Percentiles rank a stretch among this genome's conserved stretches.
phyloP scores from a whole-genome alignment of 1,140 invertebrate genomes.

The Lepidurus couesii region DNA sequence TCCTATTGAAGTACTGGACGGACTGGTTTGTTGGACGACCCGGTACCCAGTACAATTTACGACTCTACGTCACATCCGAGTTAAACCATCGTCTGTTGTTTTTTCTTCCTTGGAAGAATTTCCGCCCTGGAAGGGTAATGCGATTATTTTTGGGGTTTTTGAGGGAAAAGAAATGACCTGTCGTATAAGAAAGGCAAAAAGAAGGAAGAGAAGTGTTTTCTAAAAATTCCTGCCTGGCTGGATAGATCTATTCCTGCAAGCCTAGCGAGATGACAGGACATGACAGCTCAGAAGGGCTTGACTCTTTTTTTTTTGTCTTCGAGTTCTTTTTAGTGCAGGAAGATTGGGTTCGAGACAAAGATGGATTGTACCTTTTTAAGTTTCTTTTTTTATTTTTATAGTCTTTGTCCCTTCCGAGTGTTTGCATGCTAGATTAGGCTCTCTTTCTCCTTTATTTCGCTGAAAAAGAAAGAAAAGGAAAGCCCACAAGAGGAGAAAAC shows the following conservation, averaged over 20 bases:
- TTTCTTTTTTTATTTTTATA: not conserved
- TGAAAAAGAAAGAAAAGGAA: not conserved
- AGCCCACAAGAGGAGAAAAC: not conserved
- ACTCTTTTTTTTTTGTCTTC: not conserved
- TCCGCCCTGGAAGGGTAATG: not conserved
- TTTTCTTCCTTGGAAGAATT: not conserved
- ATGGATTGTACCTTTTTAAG: not conserved
- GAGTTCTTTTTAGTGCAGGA: not conserved
- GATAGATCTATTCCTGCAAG: slow-evolving; percentile 4
- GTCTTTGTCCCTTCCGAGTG: slow-evolving; percentile 8
- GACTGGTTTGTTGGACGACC: too few relatives aligned
- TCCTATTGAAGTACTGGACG: too few relatives aligned
- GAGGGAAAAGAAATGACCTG: slow-evolving; percentile 4
- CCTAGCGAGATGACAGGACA: slow-evolving; percentile 13
- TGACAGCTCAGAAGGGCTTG: slow-evolving; percentile 6
- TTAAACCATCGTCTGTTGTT: not conserved
- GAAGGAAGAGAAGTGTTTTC: not conserved
- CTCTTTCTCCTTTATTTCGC: not conserved
- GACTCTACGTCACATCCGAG: not conserved
- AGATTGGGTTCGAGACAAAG: slow-evolving; percentile 12
- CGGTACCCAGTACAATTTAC: not conserved
- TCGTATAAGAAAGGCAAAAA: not conserved
- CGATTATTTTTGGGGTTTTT: not conserved
- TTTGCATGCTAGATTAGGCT: slow-evolving; percentile 22
- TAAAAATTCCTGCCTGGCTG: not conserved